Conservation (phyloP, 2,888 invertebrate species). For the Himalopsyche kuldschensis region DNA sequence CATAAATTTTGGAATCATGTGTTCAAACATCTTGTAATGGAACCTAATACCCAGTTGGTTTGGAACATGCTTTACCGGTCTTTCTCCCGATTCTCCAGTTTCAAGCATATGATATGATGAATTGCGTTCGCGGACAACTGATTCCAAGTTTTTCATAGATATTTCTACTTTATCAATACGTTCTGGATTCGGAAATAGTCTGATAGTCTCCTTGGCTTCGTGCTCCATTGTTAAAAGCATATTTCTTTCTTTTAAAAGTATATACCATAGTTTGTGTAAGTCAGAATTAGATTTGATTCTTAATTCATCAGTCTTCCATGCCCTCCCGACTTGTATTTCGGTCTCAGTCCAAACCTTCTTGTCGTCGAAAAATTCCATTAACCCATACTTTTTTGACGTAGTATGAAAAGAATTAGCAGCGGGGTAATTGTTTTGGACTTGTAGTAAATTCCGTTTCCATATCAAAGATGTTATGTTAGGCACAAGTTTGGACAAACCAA, state of each 20-base stretch:
- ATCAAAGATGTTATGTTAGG: neutral
- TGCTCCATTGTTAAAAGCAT: slow-evolving; percentile 97
- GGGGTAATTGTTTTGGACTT: neutral
- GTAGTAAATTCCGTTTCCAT: neutral
- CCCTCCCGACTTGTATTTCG: slow-evolving; percentile 78
- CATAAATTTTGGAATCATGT: slow-evolving; percentile 67
- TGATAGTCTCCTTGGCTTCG: slow-evolving; percentile 66
- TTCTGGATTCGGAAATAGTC: slow-evolving; percentile 87
- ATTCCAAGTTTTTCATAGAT: slow-evolving; percentile 92
- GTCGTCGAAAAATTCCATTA: slow-evolving; percentile 90
- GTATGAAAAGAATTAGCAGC: slow-evolving; percentile 45
- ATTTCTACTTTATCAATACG: slow-evolving; percentile 90
- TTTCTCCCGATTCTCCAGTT: slow-evolving; percentile 82
- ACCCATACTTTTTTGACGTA: slow-evolving; percentile 51
- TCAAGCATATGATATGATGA: slow-evolving; percentile 86
- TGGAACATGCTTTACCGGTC: slow-evolving; percentile 63
- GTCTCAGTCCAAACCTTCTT: slow-evolving; percentile 80
- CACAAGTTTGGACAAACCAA: neutral
- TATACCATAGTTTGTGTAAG: slow-evolving; percentile 94
- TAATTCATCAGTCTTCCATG: slow-evolving; percentile 88
- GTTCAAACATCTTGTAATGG: slow-evolving; percentile 62
- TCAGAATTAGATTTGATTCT: slow-evolving; percentile 93
- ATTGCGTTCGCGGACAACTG: slow-evolving; percentile 90
- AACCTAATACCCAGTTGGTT: slow-evolving; percentile 65
- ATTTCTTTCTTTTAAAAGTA: slow-evolving; percentile 91